Evolutionary conservation across 2,113 vertebrate species (phyloP).

Genomic region (Chaenogobius annularis): DNA sequence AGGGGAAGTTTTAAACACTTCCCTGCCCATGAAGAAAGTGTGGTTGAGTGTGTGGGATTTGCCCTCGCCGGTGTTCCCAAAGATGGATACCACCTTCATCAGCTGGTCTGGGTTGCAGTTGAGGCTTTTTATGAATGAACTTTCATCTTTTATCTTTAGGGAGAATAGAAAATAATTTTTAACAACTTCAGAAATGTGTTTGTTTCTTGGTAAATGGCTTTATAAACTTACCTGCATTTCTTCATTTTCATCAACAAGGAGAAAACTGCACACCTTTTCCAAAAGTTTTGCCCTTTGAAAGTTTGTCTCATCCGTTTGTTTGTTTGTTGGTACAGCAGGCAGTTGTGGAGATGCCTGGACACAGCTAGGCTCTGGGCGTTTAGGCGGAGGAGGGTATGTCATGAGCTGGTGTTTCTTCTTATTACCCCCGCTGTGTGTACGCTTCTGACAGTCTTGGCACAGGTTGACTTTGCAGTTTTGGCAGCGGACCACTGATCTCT

Average conservation of each 20-base stretch:
- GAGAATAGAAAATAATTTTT: background rate
- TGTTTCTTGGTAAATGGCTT: background rate
- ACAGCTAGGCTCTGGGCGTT: constrained; percentile 48
- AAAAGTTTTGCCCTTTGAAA: constrained; percentile 79
- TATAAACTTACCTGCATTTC: constrained; percentile 88
- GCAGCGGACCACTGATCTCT: constrained; percentile 86
- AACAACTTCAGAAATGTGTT: background rate
- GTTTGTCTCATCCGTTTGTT: constrained; percentile 71
- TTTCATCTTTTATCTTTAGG: constrained; percentile 87
- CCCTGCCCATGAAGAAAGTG: constrained; percentile 94
- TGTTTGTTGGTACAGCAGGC: constrained; percentile 51
- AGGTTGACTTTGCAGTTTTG: constrained; percentile 91
- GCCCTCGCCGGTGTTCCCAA: constrained; percentile 97
- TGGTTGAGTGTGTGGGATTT: constrained; percentile 99
- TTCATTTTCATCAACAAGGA: constrained; percentile 96
- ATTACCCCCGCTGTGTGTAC: constrained; percentile 86
- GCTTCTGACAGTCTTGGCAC: constrained; percentile 91
- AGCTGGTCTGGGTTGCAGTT: constrained; percentile 88
- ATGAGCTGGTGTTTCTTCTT: constrained; percentile 89
- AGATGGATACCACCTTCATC: constrained; percentile 97
- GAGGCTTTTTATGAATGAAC: constrained; percentile 88
- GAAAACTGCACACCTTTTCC: constrained; percentile 91
- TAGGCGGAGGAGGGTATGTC: constrained; percentile 75
- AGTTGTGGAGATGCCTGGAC: constrained; percentile 31
- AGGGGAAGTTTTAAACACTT: constrained; percentile 97